phyloP scores from a whole-genome alignment of 2,797 vertebrate genomes.

The Fringilla coelebs region DNA sequence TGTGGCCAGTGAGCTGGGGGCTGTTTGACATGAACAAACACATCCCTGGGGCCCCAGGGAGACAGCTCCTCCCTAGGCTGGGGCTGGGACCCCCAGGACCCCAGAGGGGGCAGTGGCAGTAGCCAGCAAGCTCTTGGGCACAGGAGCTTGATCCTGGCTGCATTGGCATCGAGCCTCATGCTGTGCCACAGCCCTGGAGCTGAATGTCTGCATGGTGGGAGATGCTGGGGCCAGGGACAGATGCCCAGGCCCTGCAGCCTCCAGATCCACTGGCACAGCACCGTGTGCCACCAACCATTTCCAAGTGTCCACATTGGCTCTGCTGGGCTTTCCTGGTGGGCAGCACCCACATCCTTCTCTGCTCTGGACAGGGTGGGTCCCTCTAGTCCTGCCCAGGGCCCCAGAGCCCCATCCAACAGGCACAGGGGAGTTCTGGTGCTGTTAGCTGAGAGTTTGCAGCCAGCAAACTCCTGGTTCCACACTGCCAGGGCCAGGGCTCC shows the following conservation, averaged over 20 bases:
- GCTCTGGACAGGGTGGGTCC: accelerated
- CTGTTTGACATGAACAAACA: conserved; percentile 7
- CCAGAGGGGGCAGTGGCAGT: accelerated
- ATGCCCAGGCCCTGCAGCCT: background rate
- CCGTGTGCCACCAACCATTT: accelerated
- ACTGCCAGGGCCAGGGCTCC: background rate
- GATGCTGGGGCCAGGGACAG: background rate
- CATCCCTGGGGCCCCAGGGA: background rate
- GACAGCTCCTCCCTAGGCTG: accelerated
- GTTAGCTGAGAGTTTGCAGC: background rate
- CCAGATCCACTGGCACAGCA: background rate
- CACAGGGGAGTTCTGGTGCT: background rate
- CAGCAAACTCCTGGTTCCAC: background rate
- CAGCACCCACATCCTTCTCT: background rate
- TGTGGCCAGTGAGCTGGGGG: background rate
- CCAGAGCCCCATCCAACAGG: background rate
- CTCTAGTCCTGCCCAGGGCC: background rate
- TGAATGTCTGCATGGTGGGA: accelerated
- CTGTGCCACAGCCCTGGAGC: background rate
- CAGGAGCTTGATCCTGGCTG: background rate
- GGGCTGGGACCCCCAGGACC: background rate
- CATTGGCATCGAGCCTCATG: accelerated
- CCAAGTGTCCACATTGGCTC: accelerated
- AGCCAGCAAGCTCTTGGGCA: background rate
- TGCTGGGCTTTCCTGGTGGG: background rate